Percentiles rank a stretch among this genome's conserved stretches.
phyloP scores from a whole-genome alignment of 1,140 invertebrate genomes.

The Brachionus koreanus region DNA sequence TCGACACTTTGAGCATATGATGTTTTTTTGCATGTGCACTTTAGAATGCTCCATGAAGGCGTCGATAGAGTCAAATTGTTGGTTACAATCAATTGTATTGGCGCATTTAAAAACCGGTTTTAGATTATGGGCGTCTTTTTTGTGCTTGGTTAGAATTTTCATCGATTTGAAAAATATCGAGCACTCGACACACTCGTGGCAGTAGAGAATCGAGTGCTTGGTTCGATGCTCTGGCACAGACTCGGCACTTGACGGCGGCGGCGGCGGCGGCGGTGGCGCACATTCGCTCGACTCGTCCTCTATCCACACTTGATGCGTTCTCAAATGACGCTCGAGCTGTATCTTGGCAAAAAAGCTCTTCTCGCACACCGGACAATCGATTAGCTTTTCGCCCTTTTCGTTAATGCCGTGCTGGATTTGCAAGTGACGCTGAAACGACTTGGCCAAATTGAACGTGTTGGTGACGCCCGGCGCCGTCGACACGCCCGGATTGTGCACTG shows the following conservation, averaged over 20 bases:
- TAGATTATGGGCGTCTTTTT: conserved; percentile 17
- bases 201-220: conserved; percentile 18
- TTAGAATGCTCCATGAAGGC: background rate
- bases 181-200: conserved; percentile 25
- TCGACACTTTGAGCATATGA: conserved; percentile 8
- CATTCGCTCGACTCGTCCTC: background rate
- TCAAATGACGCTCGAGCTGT: background rate
- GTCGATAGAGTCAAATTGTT: conserved; percentile 2
- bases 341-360: conserved; percentile 35
- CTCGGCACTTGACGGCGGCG: background rate
- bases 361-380: conserved; percentile 32
- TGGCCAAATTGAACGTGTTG: background rate
- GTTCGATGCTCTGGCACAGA: background rate
- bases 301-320: conserved; percentile 24
- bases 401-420: conserved; percentile 27
- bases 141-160: conserved; percentile 29
- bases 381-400: conserved; percentile 28
- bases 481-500: background rate
- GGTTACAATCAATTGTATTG: conserved; percentile 13
- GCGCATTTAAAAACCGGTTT: conserved; percentile 3
- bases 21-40: conserved; percentile 10
- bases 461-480: background rate
- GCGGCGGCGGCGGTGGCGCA: too few relatives aligned
- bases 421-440: conserved; percentile 13
- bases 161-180: conserved; percentile 30